Evolutionary conservation across 2,113 vertebrate genomes (phyloP).

Genomic region (Lucifuga dentata): DNA sequence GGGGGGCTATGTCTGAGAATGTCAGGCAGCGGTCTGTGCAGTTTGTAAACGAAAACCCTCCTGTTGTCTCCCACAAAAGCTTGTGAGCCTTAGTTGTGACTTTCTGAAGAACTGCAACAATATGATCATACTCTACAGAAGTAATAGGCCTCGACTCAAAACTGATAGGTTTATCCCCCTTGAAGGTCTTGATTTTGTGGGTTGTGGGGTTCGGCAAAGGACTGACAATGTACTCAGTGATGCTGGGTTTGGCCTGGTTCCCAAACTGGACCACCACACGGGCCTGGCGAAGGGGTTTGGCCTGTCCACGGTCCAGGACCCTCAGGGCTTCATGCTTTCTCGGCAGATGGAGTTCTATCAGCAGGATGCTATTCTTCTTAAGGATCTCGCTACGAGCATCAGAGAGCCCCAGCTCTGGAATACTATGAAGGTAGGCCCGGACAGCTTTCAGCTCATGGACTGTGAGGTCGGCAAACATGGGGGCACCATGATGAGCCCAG

Average conservation of each 20-base stretch:
- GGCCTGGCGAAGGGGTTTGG: constrained; percentile 84
- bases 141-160: constrained; percentile 86
- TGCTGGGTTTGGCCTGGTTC: constrained; percentile 83
- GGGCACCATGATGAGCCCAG: constrained; percentile 81
- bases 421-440: constrained; percentile 81
- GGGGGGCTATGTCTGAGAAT: constrained; percentile 87
- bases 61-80: constrained; percentile 83
- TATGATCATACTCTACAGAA: constrained; percentile 73
- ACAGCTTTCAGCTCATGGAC: constrained; percentile 82
- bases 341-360: constrained; percentile 90
- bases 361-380: constrained; percentile 88
- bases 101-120: constrained; percentile 63
- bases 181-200: constrained; percentile 66
- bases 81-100: constrained; percentile 70
- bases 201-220: constrained; percentile 84
- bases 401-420: constrained; percentile 81
- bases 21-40: constrained; percentile 85
- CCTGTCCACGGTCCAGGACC: constrained; percentile 80
- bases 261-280: constrained; percentile 88
- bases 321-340: constrained; percentile 84
- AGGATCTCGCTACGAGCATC: constrained; percentile 42
- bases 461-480: constrained; percentile 89
- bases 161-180: constrained; percentile 30
- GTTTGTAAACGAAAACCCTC: constrained; percentile 83
- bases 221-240: constrained; percentile 88